These are phyloP conservation scores for Poeciliopsis prolifica DNA, from an alignment of 2,113 vertebrate genomes.

Conservation along the genomic window DNA sequence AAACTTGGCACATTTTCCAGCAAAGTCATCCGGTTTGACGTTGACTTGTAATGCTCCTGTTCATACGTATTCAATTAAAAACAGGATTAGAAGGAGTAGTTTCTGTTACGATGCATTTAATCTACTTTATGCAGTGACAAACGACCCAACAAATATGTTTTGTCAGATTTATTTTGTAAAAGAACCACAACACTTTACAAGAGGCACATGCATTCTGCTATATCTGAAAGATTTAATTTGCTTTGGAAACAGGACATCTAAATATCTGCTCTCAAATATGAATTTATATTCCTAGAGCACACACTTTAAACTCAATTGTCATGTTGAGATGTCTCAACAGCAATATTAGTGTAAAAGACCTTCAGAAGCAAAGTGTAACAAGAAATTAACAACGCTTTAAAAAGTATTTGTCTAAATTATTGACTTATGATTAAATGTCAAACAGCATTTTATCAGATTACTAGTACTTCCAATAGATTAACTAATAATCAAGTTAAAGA, in stretches of 20 bases:
- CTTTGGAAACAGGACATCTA: background rate
- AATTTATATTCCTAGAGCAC: background rate
- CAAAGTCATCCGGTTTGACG: background rate
- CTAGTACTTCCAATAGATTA: too few species aligned
- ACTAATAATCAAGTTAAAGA: too few species aligned
- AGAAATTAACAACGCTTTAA: background rate
- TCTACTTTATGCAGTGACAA: background rate
- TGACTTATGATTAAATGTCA: too few species aligned
- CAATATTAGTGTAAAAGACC: background rate
- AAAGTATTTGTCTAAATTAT: background rate
- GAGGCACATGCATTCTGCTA: background rate
- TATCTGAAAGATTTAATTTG: background rate
- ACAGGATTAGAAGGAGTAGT: slow-evolving; percentile 42
- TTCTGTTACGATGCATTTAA: background rate
- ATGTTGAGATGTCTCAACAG: background rate
- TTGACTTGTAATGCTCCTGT: slow-evolving; percentile 46
- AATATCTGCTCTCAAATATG: background rate
- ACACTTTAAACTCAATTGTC: background rate
- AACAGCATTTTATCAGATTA: too few species aligned
- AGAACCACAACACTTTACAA: background rate
- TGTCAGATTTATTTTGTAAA: background rate
- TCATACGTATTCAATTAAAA: slow-evolving; percentile 60
- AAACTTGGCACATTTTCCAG: background rate
- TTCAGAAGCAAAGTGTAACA: background rate
- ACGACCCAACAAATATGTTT: background rate